Evolutionary conservation across 2,888 invertebrate genomes (phyloP), one percentile per base, ranked within the genome.

Genomic region (Myathropa florea): DNA sequence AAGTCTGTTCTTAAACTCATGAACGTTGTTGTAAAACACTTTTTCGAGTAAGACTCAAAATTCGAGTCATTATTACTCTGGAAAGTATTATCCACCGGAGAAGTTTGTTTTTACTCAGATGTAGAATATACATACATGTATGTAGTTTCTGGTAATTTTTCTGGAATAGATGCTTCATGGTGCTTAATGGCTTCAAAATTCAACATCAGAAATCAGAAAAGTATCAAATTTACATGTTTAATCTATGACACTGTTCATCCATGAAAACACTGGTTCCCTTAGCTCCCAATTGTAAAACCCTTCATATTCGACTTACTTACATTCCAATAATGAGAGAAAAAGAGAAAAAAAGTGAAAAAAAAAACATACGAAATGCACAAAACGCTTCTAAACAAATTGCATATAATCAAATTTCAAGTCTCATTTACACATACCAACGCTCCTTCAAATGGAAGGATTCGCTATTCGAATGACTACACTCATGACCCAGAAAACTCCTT

Each of bases 401-500:
- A 81, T 77, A 67, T 85, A 85, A 85, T 85, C 72, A 81, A 81
- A 81, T 77, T 81, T 57, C 55, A 71, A 79, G 79, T 84, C 84
- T 80, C 71, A 80, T 84, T 80, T 80, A 71, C 65, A 71, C 55
- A 76, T 55, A 67, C 39, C 60, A 79, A 67, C 65, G 46, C 24
- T 55, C n/a, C 30, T 71, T 57, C 23, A 9, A 64, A 75, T 75
- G 33, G 70, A 84, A 75, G 36, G 80, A 36, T 80, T 75, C 65
- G 60, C 61, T 39, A 76, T 75, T 64, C 65, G 59, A 28, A 72
- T 59, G 60, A 46, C 61, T 65, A 81, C 68, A 76, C 67, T 67
- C 75, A 78, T 85, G 88, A 88, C 80, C 88, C 88, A 88, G 85
- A 89, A 88, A 87, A 77, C 79, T 71, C 68, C 78, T 88, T 89